A percentile compares a stretch with the other conserved stretches of the same genome.
Evolutionary conservation across 2,888 invertebrate genomes (phyloP).

Genomic region (Hemistola chrysoprasaria): DNA sequence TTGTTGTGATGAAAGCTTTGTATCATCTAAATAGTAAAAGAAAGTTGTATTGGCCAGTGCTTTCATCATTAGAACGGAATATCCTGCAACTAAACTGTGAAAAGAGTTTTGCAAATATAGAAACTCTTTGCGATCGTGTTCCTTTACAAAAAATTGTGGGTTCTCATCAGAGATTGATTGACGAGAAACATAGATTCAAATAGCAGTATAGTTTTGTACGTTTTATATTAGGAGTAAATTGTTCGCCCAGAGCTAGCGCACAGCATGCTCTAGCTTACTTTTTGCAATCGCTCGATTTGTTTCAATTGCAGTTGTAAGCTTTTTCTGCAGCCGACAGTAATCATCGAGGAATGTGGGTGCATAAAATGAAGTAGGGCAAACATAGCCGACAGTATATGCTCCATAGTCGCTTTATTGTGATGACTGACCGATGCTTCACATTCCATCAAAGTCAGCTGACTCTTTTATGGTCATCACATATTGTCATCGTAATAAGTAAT

Average conservation of each 20-base stretch:
- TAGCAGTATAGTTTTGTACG: too few species aligned
- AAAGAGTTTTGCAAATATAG: constrained; percentile 8
- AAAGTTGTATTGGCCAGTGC: constrained; percentile 6
- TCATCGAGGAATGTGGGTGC: constrained; percentile 31
- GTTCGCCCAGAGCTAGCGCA: too few species aligned
- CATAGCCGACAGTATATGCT: constrained; percentile 26
- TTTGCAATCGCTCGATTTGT: constrained; percentile 2
- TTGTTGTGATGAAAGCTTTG: constrained; percentile 16
- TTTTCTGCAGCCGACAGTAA: constrained; percentile 9
- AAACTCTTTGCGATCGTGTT: background rate
- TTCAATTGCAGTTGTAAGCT: background rate
- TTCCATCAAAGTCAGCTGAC: constrained; percentile 37
- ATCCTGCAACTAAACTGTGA: background rate
- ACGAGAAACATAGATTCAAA: background rate
- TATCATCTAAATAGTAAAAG: constrained; percentile 3
- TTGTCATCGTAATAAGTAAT: constrained; percentile 27
- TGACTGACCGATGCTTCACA: constrained; percentile 31
- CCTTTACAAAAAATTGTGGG: constrained; percentile 1
- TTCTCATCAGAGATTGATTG: constrained; percentile 1
- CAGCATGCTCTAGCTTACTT: background rate
- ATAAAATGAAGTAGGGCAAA: constrained; percentile 34
- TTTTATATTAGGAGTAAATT: too few species aligned
- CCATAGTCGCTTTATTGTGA: constrained; percentile 30
- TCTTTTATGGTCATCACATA: constrained; percentile 43
- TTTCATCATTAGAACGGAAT: constrained; percentile 8